Evolutionary conservation across 2,113 vertebrate genomes (phyloP), one percentile per base, ranked within the genome.

Genomic region (Oncorhynchus masou): DNA sequence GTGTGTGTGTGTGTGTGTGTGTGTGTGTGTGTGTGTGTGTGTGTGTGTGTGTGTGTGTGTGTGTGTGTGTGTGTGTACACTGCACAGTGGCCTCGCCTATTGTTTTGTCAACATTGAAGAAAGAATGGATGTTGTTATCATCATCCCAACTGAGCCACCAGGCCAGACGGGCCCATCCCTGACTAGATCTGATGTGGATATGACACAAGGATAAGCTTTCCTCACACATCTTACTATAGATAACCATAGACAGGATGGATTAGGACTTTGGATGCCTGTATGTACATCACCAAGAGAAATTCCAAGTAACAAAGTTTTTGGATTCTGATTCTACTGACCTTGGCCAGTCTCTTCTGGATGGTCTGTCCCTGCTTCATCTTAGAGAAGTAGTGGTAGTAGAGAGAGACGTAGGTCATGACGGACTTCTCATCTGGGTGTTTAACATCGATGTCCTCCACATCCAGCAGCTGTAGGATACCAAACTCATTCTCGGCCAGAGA

Each of bases 361-460:
- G 94, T 98, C 84, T 95, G 95, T 0, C 88, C 95, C 81, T 94
- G 94, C 81, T 92, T 95, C 90, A 96, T 85, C 79, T 81, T 94
- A 83, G 95, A 96, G 91, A 97, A 96, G 84, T 93, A 94, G 86
- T 97, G 95, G 83, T 97, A 97, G 89, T 95, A 98, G 73, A 96
- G 92, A 0, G 96, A 98, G 78, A 98, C 88, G 0, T 96, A 97
- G 86, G 96, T 97, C 96, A 97, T 97, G 88, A 98, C 92, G 83
- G 96, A 98, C 80, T 90, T 91, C 86, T 98, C 96, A 2, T 98
- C 97, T 0, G 96, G 95, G 45, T 92, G 93, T 1, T 86, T 81
- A 2, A 94, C 89, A 0, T 92, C 88, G 68, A 96, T 92, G 27
- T 97, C 96, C 73, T 98, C 95, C 1, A 95, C 92, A 79, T 96